Evolutionary conservation across 2,888 invertebrate genomes (phyloP), one percentile per base, ranked within the genome.

Genomic region (Latheticus oryzae): DNA sequence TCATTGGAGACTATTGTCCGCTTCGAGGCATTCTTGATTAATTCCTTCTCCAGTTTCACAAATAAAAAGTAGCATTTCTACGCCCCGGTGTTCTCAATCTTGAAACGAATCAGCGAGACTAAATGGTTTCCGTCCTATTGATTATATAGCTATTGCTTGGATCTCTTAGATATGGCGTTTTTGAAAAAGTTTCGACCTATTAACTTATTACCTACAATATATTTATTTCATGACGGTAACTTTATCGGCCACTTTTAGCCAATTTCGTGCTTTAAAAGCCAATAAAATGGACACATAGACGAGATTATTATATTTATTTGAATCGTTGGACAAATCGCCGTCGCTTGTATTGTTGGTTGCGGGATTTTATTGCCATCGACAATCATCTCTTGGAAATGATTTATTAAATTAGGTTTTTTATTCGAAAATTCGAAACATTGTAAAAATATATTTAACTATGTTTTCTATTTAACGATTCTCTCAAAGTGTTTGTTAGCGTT

Each of bases 1-100:
- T 66, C 65, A 63, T 63, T 67, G 63, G 62, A 62, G 62, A 58
- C 65, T 62, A 67, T 66, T 65, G 67, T 67, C 63, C 61, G 65
- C 61, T 62, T 56, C 52, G 50, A 61, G 61, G 60, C 62, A 62
- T 62, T 66, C 62, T 58, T 65, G 67, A 67, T 67, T 67, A 66
- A 66, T 67, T 66, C 62, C 56, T 63, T 57, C 38, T 63, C 56
- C 48, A 42, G 50, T 28, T 43, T 54, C 50, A 48, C 60, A 62
- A 65, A 62, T 62, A 65, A 64, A 63, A 62, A 63, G 63, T 54
- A 60, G 54, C 59, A 54, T 62, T 62, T 63, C 60, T 59, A 58
- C 62, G 59, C 59, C 60, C 57, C 57, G 55, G 40, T 59, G 54
- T 61, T 63, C 61, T 47, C 59, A 59, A 59, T 59, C 59, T 58